phyloP scores from a whole-genome alignment of 1,140 invertebrate genomes.

The Hylyphantes graminicola region DNA sequence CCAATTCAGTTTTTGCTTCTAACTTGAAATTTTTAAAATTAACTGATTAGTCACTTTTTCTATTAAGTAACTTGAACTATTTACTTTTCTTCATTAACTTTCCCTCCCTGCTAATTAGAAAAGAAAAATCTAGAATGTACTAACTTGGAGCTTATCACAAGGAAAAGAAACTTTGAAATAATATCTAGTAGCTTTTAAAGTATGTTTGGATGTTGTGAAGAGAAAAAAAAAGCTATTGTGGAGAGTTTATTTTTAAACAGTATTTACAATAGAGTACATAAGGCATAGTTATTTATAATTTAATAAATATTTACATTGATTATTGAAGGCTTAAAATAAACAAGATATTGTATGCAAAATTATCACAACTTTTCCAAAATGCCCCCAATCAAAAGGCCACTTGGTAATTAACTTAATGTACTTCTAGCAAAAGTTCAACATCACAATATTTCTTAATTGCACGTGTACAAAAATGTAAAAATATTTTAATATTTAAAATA shows the following conservation, averaged over 20 bases:
- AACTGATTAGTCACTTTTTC: too few relatives aligned
- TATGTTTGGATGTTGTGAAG: not conserved
- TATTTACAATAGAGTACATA: conserved; percentile 44
- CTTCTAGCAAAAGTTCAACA: not conserved
- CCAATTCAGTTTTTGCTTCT: too few relatives aligned
- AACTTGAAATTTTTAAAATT: too few relatives aligned
- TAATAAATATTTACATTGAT: conserved; percentile 39
- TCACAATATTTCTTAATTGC: not conserved
- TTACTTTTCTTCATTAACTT: too few relatives aligned
- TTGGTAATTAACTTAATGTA: conserved; percentile 14
- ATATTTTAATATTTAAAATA: conserved; percentile 26
- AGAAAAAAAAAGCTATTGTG: not conserved
- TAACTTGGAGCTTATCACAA: too few relatives aligned
- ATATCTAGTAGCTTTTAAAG: too few relatives aligned
- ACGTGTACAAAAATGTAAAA: conserved; percentile 41
- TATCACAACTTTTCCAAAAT: conserved; percentile 29
- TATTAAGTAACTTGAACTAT: too few relatives aligned
- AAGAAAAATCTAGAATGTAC: too few relatives aligned
- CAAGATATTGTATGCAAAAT: conserved; percentile 23
- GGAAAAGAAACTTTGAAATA: too few relatives aligned
- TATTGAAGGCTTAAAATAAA: conserved; percentile 43
- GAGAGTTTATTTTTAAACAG: conserved; percentile 8
- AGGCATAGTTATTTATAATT: conserved; percentile 26
- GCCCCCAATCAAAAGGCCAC: not conserved
- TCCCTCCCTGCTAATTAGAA: too few relatives aligned